These are phyloP conservation scores for Tetranychus urticae DNA, from an alignment of 1,140 invertebrate genomes.

Conservation along the genomic window DNA sequence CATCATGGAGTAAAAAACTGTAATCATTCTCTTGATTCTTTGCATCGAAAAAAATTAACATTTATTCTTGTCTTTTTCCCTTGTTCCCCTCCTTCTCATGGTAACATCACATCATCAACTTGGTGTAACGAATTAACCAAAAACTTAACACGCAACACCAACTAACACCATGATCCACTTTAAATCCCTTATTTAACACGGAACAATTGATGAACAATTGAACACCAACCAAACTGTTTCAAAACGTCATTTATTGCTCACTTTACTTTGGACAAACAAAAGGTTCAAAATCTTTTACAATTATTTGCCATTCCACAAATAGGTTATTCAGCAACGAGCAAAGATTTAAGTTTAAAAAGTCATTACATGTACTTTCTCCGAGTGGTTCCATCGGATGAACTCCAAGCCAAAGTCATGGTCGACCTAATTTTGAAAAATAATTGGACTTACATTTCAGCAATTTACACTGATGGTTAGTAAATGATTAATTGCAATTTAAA, in stretches of 20 bases:
- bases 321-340: conserved; percentile 52
- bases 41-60: too few species aligned
- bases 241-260: not conserved
- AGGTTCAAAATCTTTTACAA: conserved; percentile 54
- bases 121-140: too few species aligned
- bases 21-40: too few species aligned
- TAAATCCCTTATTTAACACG: too few species aligned
- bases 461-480: conserved; percentile 45
- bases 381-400: conserved; percentile 54
- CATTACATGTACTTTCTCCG: conserved; percentile 52
- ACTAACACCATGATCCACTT: too few species aligned
- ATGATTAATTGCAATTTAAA: not conserved
- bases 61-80: too few species aligned
- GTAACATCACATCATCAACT: too few species aligned
- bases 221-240: too few species aligned
- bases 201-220: too few species aligned
- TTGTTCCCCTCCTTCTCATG: too few species aligned
- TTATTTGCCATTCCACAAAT: conserved; percentile 55
- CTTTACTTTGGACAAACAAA: not conserved
- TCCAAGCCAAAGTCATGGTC: conserved; percentile 49
- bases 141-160: too few species aligned
- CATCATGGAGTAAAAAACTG: too few species aligned
- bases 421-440: conserved; percentile 43
- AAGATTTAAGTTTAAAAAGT: conserved; percentile 47
- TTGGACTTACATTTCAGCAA: conserved; percentile 61